These are phyloP conservation scores for Drosophila mojavensis DNA, from an alignment of 1,140 invertebrate species.

Conservation along the genomic window DNA sequence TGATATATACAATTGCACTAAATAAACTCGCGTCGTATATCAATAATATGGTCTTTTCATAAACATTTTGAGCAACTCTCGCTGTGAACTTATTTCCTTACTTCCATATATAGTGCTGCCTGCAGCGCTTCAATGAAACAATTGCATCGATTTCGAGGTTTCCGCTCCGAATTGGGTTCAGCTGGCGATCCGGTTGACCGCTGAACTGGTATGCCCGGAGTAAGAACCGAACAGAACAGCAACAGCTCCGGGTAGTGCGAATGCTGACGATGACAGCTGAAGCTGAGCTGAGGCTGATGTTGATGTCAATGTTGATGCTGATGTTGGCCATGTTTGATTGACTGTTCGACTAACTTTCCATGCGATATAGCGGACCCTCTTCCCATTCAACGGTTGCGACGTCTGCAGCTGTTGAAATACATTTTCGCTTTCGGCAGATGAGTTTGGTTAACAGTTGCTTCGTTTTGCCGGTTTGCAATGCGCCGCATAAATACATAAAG, in stretches of 20 bases:
- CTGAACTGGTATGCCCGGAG: constrained; percentile 10
- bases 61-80: constrained; percentile 8
- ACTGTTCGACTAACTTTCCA: constrained; percentile 61
- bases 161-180: constrained; percentile 38
- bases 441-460: neutral
- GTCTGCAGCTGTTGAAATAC: constrained; percentile 30
- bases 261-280: constrained; percentile 37
- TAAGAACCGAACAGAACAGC: neutral
- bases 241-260: constrained; percentile 5
- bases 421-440: constrained; percentile 2
- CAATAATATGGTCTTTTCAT: no score
- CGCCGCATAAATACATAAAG: constrained; percentile 70
- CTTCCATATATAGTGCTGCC: neutral
- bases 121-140: constrained; percentile 60
- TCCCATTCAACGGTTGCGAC: neutral
- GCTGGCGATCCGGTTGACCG: constrained; percentile 30
- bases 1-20: no score
- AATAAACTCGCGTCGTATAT: no score
- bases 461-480: constrained; percentile 17
- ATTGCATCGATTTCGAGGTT: constrained; percentile 72
- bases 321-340: constrained; percentile 62
- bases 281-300: neutral
- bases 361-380: constrained; percentile 25
- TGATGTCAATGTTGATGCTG: neutral
- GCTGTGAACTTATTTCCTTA: constrained; percentile 2